Base-by-base conservation (phyloP, 2,113 vertebrate genomes). In the Uria lomvia region DNA sequence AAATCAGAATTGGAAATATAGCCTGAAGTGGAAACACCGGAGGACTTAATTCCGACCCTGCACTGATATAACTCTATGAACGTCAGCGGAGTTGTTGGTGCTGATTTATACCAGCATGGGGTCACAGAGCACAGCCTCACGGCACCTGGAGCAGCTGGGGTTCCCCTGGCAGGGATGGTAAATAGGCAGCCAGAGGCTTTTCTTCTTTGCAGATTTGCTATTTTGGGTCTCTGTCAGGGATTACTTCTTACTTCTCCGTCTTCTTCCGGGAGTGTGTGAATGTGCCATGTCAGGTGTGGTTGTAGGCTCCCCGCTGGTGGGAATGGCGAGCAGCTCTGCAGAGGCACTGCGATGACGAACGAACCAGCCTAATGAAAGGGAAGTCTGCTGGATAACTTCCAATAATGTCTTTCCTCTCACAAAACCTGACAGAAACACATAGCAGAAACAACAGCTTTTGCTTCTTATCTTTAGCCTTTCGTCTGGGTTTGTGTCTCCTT, bases 221-320 rank as follows among this genome's bases (percentile, higher is more conserved):
- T 75, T 84, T 81, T 42, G 26, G 13, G 15, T 59, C 27, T 52
- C 43, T 74, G 47, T 12, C 29, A 18, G 2, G 7, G 22, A 32
- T 77, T 17, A 2, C 5, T 47, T 66, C 43, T 76, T 13, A 1
- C 10, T 84, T 78, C 60, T 55, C 4, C 10, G 18, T 56, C 26
- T 68, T 38, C 6, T 81, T 84, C 29, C 45, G 43, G 40, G 9
- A 2, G 20, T 27, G 59, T 0, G 1, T 55, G 50, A 32, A 53
- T 59, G 45, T 70, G 43, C 58, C 3, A 2, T 29, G 45, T 50
- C 62, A 60, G 45, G 47, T 36, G 42, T 12, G 23, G 21, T 59
- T 66, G 42, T 29, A 72, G 58, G 34, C 19, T 74, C 50, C 11
- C 7, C 1, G 0, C 2, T 0, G 1, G 52, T 72, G 84, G 59